Conservation (phyloP, 2,888 invertebrate species). For the Tachina fera region DNA sequence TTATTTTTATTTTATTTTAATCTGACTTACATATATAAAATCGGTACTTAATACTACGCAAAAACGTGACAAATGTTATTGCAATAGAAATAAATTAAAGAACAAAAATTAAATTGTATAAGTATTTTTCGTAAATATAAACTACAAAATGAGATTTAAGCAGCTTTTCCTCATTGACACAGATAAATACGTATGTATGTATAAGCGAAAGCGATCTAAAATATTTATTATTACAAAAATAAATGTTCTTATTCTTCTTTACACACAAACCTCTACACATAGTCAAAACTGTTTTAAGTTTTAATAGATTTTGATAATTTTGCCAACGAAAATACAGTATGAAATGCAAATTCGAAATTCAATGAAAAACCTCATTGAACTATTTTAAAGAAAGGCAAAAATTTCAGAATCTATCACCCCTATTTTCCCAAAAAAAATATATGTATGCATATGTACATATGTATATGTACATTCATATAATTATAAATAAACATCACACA, state of each 20-base stretch:
- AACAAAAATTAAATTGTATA: too few species aligned
- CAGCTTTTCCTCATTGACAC: too few species aligned
- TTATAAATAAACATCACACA: slow-evolving; percentile 20
- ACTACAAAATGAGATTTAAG: too few species aligned
- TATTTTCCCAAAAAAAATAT: background rate
- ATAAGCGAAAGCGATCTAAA: background rate
- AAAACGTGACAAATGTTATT: too few species aligned
- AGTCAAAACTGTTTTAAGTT: slow-evolving; percentile 76
- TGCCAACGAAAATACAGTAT: background rate
- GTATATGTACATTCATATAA: background rate
- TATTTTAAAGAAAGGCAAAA: slow-evolving; percentile 3
- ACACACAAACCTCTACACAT: background rate
- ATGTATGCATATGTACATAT: too few species aligned
- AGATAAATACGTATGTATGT: too few species aligned
- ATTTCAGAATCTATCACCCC: background rate
- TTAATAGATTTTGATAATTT: slow-evolving; percentile 61
- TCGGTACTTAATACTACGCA: too few species aligned
- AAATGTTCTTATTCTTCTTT: background rate
- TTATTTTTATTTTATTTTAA: too few species aligned
- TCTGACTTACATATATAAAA: too few species aligned
- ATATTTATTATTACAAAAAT: slow-evolving; percentile 9
- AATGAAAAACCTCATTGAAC: background rate
- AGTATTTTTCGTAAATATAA: too few species aligned
- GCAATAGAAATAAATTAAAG: too few species aligned
- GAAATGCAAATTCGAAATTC: background rate